Evolutionary conservation across 2,797 vertebrate genomes (phyloP), one percentile per base, ranked within the genome.

Genomic region (Catharus ustulatus): DNA sequence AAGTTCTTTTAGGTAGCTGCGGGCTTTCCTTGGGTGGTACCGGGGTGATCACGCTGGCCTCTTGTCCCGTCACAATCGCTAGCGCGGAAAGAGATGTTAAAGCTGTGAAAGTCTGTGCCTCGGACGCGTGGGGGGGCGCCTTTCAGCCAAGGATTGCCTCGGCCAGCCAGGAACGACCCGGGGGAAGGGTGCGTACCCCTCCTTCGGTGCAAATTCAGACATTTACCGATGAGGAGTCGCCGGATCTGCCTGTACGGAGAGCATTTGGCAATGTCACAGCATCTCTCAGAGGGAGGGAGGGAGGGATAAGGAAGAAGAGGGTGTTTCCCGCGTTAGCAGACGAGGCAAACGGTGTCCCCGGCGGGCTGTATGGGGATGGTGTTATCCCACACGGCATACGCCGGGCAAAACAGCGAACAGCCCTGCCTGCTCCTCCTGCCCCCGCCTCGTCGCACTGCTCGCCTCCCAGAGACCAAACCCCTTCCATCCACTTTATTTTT

Each of bases 291-390:
- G 69, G 32, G 45, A 49, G 55, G 32, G 45, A 49, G 55, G 89
- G 84, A 89, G 81, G 72, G 57, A 45, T 82, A 81, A 79, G 80
- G 83, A 87, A 84, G 75, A 77, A 55, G 55, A 87, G 38, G 59
- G 83, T 73, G 71, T 87, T 90, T 48, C 83, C 83, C 20, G 15
- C 30, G 1, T 30, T 92, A 12, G 20, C 45, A 46, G 22, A 45
- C 14, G 18, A 54, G 51, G 30, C 29, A 24, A 52, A 4, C 15
- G 19, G 14, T 64, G 72, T 54, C 23, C 23, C 68, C 23, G 55
- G 40, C 34, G 77, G 51, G 62, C 54, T 42, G 13, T 30, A n/a
- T 23, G 1, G 55, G 45, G 74, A 71, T 21, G 48, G 14, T 57
- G 74, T 11, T 64, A 23, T 1, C 40, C 38, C 11, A 21, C 42